Percentiles rank a stretch among this genome's conserved stretches.
phyloP scores from a whole-genome alignment of 1,140 invertebrate genomes.

The Neodiprion pinetum region DNA sequence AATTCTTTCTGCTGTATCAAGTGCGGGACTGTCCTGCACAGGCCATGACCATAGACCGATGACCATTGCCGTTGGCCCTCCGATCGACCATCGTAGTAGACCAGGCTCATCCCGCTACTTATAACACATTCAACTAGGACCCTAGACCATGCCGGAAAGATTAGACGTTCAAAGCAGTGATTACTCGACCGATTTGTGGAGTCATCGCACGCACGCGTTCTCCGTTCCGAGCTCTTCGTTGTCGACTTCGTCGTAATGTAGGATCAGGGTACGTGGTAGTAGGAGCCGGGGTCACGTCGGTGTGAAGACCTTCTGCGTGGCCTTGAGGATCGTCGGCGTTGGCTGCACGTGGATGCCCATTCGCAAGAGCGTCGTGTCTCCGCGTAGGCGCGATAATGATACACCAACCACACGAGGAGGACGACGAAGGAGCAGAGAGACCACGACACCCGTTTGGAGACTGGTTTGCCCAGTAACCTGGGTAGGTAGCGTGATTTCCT shows the following conservation, averaged over 20 bases:
- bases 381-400: constrained; percentile 14
- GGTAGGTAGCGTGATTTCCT: constrained; percentile 7
- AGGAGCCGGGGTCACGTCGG: not conserved
- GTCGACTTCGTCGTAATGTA: not conserved
- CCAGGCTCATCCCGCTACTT: no score
- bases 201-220: not conserved
- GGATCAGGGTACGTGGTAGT: not conserved
- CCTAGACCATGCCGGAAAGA: no score
- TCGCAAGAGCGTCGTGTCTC: constrained; percentile 24
- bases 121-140: no score
- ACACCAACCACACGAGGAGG: not conserved
- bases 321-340: constrained; percentile 33
- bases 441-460: constrained; percentile 27
- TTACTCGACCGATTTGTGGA: not conserved
- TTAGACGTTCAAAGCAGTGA: not conserved
- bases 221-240: not conserved
- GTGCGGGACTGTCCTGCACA: no score
- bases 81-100: no score
- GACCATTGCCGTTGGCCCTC: no score
- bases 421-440: not conserved
- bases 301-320: constrained; percentile 23
- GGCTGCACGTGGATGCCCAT: constrained; percentile 22
- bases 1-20: no score
- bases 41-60: no score
- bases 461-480: constrained; percentile 54